Base-by-base conservation (phyloP, 2,797 vertebrate genomes). In the Anas acuta region DNA sequence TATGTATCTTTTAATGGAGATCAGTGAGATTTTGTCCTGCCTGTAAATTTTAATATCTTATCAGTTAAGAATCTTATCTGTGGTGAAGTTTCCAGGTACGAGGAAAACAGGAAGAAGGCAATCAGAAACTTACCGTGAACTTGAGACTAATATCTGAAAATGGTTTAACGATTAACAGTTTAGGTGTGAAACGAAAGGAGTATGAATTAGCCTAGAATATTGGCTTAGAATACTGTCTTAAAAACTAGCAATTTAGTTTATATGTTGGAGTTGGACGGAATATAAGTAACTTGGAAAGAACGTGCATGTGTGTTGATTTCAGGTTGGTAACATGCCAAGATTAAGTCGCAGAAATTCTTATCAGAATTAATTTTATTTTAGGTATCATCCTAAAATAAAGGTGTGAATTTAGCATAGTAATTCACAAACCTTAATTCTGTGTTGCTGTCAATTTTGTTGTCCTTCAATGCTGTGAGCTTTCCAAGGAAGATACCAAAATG, bases 81-180 rank as follows among this genome's bases (percentile, higher is more conserved):
- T 60, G 70, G 13, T 69, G 33, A 41, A 43, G 43, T 49, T 90
- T 90, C n/a, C n/a, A 67, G 14, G 33, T 75, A 66, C 73, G 66
- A 64, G 78, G 60, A 84, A 69, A 54, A 23, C 7, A 6, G 26
- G 33, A 75, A 72, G 43, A 60, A 56, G 22, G 60, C 74, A 62
- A 28, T 58, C 15, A 47, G 47, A 19, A 56, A 15, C 14, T 57
- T 87, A 17, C 57, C 66, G 51, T 80, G 89, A 72, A 47, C 37
- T 61, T 65, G 32, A 89, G 84, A 67, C 84, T 92, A 32, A 93
- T 94, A n/a, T 21, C 87, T 92, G 45, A 60, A 89, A 69, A 51
- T 69, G 67, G 58, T 54, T 83, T 91, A 92, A 91, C 53, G 41
- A 74, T 87, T 91, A 91, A 85, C 66, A 61, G 8, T 73, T 69